These are phyloP conservation scores for Stenichneumon culpator DNA, from an alignment of 2,888 invertebrate genomes.

Conservation along the genomic window DNA sequence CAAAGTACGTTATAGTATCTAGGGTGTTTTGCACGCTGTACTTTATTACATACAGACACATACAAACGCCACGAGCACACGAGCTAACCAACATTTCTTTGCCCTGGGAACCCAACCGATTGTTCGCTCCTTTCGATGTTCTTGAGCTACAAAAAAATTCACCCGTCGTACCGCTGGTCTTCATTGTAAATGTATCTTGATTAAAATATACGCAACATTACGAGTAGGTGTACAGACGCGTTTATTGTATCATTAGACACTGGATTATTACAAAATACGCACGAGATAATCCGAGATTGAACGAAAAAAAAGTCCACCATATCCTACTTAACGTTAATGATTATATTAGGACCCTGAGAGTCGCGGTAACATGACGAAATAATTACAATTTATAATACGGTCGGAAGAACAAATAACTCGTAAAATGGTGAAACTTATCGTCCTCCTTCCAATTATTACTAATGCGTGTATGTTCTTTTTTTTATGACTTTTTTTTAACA, in stretches of 20 bases:
- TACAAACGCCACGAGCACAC: not conserved
- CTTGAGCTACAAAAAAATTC: slow-evolving; percentile 74
- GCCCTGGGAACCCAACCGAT: slow-evolving; percentile 73
- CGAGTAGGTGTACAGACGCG: slow-evolving; percentile 3
- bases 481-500: slow-evolving; percentile 16
- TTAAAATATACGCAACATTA: slow-evolving; percentile 25
- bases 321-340: slow-evolving; percentile 12
- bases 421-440: slow-evolving; percentile 19
- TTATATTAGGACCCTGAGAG: not conserved
- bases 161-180: slow-evolving; percentile 24
- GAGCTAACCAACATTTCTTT: slow-evolving; percentile 75
- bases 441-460: not conserved
- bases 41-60: slow-evolving; percentile 69
- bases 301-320: not conserved
- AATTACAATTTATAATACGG: not conserved
- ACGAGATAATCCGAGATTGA: not conserved
- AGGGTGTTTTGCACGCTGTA: slow-evolving; percentile 68
- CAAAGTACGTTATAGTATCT: slow-evolving; percentile 20
- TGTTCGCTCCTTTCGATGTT: slow-evolving; percentile 75
- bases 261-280: slow-evolving; percentile 38
- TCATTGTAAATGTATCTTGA: slow-evolving; percentile 50
- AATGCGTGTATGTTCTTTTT: slow-evolving; percentile 16
- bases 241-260: slow-evolving; percentile 44
- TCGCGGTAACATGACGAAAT: not conserved
- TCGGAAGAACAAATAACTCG: slow-evolving; percentile 11